phyloP scores from a whole-genome alignment of 2,797 vertebrate genomes.

The Amniataba percoides region DNA sequence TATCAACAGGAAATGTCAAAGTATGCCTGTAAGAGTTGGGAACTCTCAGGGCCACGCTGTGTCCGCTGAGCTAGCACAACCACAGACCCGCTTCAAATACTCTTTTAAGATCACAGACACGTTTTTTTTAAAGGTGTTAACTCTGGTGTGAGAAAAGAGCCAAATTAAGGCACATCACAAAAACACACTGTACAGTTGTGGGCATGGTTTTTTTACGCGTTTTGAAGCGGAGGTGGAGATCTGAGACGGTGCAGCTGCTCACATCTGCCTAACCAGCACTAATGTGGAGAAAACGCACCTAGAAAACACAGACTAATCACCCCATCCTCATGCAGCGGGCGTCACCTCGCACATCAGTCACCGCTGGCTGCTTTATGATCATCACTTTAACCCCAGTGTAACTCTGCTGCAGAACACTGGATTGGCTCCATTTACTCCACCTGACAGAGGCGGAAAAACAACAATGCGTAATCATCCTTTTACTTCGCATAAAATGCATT shows the following conservation, averaged over 20 bases:
- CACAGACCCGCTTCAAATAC: constrained; percentile 6
- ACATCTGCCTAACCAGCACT: constrained; percentile 71
- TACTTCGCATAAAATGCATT: constrained; percentile 86
- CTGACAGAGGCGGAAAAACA: constrained; percentile 78
- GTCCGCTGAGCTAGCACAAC: not conserved
- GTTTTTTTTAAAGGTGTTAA: constrained; percentile 21
- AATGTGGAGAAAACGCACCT: constrained; percentile 76
- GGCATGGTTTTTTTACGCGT: constrained; percentile 5
- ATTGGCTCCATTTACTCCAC: constrained; percentile 74
- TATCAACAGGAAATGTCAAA: constrained; percentile 4
- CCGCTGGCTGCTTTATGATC: constrained; percentile 77
- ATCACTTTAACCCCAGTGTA: constrained; percentile 78
- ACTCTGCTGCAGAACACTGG: constrained; percentile 69
- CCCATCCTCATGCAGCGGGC: constrained; percentile 70
- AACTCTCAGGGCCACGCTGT: not conserved
- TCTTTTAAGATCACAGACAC: constrained; percentile 30
- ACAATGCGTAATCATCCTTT: constrained; percentile 72
- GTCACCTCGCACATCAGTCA: constrained; percentile 80
- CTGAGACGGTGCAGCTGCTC: constrained; percentile 66
- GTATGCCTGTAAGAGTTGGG: not conserved
- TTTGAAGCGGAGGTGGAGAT: constrained; percentile 62
- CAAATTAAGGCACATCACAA: constrained; percentile 47
- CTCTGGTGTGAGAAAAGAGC: constrained; percentile 42
- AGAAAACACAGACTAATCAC: constrained; percentile 76
- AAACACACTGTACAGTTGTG: constrained; percentile 32